Evolutionary conservation across 1,140 invertebrate species (phyloP), one percentile per base, ranked within the genome.

Genomic region (Pissodes strobi): DNA sequence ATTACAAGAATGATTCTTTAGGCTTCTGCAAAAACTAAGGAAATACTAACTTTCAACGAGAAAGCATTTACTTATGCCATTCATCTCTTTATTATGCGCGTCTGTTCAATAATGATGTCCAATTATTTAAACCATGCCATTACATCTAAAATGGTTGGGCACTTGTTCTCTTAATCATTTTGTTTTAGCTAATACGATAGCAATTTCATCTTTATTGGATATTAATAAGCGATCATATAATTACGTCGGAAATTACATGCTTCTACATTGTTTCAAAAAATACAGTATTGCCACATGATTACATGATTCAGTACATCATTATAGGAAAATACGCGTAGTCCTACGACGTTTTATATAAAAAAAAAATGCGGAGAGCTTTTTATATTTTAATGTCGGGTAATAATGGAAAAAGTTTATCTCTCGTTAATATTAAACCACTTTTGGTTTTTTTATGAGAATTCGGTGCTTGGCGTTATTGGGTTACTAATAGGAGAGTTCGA

Each of bases 181-280:
- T 51, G 27, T 51, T 51, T 51, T 51, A 51, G 22, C 48, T 51
- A 30, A 51, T 27, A 51, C 23, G 48, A 51, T 51, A 30, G 48
- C 48, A 51, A 51, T 51, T 51, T 59, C 21, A 25, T 30, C 56
- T 34, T 55, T 55, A 55, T 55, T 55, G 52, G 52, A 55, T 23
- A 38, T 43, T 43, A 38, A 43, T 55, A 19, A 15, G 34, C 17
- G 49, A 55, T 55, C 52, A 23, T 55, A 43, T 55, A 55, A 55
- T 55, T 55, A 55, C 38, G 34, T 19, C 4, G n/a, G 27, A 55
- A 53, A 55, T 55, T 38, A 55, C 37, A 43, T 55, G 12, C 23
- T 23, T 51, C 23, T 27, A 30, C 8, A 30, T 55, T 38, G 10
- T 38, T 55, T 43, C n/a, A 38, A 55, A 55, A 55, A 43, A 55